Evolutionary conservation across 1,140 invertebrate species (phyloP).

Genomic region (Pantala flavescens): DNA sequence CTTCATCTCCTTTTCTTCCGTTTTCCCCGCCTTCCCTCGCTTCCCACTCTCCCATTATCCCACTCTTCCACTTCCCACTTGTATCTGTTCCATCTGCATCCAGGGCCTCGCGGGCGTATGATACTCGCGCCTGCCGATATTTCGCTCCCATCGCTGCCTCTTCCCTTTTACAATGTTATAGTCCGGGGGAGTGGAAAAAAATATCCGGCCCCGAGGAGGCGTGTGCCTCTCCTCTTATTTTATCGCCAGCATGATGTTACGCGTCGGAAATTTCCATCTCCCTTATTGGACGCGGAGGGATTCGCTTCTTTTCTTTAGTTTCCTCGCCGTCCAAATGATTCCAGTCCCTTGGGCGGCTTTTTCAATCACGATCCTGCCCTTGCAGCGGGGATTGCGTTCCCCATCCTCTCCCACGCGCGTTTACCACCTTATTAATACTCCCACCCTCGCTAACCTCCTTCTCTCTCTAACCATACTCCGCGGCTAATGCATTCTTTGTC

Average conservation of each 20-base stretch:
- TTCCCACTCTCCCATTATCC: neutral
- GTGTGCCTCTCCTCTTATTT: neutral
- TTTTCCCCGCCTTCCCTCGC: neutral
- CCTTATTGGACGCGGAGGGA: neutral
- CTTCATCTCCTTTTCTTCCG: neutral
- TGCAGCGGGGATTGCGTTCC: neutral
- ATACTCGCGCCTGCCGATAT: neutral
- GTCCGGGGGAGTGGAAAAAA: neutral
- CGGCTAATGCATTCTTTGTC: neutral
- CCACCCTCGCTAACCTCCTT: neutral
- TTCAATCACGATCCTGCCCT: neutral
- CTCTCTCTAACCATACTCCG: neutral
- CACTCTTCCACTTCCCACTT: neutral
- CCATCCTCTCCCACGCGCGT: neutral
- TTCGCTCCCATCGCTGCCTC: neutral
- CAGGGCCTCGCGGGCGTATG: neutral
- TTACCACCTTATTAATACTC: neutral
- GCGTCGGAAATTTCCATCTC: neutral
- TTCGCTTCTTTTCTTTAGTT: neutral
- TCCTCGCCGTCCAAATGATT: neutral
- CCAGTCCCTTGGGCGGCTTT: neutral
- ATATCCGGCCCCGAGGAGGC: neutral
- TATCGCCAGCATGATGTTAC: neutral
- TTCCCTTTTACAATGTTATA: neutral
- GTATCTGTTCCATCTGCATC: neutral